phyloP scores from a whole-genome alignment of 2,113 vertebrate genomes.

The Cyanoliseus patagonus region DNA sequence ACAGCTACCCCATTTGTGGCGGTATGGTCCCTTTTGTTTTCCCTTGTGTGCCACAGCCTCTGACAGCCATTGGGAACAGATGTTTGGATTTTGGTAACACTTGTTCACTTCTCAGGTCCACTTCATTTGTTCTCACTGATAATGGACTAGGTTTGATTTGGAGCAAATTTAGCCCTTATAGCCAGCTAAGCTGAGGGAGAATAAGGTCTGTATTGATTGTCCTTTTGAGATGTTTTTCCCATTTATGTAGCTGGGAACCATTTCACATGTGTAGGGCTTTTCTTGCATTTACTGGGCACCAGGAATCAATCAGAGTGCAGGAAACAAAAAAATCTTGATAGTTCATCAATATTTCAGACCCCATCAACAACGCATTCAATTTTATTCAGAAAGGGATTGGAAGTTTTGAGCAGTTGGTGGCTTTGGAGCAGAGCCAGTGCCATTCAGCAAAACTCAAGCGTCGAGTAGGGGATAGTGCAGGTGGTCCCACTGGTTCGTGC shows the following conservation, averaged over 20 bases:
- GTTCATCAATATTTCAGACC: conserved; percentile 4
- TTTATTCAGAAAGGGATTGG: neutral
- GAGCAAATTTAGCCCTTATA: neutral
- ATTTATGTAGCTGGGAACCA: neutral
- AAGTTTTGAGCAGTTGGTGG: neutral
- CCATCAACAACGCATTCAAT: neutral
- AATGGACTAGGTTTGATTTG: neutral
- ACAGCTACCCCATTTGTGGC: neutral
- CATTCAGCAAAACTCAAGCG: neutral
- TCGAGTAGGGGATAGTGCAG: neutral
- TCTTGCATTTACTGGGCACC: neutral
- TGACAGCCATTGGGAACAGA: neutral
- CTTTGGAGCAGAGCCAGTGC: neutral
- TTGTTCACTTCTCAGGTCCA: neutral
- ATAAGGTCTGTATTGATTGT: neutral
- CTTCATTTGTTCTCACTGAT: neutral
- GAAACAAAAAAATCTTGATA: conserved; percentile 4
- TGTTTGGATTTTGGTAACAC: neutral
- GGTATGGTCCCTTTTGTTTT: neutral
- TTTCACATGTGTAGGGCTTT: neutral
- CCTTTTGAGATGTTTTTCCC: neutral
- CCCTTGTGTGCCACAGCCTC: neutral
- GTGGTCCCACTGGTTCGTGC: neutral
- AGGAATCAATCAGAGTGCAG: neutral
- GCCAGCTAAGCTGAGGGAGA: neutral